Evolutionary conservation across 2,888 invertebrate genomes (phyloP).

Genomic region (Dynastes maya): DNA sequence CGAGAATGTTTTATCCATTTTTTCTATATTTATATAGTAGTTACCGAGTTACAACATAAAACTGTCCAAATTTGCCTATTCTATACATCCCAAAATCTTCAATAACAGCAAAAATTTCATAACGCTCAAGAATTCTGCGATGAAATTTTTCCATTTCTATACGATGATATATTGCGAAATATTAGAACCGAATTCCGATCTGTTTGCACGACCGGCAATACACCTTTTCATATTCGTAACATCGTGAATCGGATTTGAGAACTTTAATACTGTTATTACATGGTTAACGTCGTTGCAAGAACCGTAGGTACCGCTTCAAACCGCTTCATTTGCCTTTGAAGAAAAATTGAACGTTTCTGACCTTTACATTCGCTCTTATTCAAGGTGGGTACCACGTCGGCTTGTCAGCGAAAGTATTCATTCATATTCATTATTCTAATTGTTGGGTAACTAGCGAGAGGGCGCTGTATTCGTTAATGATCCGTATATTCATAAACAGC

Average conservation of each 20-base stretch:
- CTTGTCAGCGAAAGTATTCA: not conserved
- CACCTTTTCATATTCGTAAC: not conserved
- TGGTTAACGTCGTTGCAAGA: not conserved
- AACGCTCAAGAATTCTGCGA: no score
- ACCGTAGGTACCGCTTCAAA: not conserved
- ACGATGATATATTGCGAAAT: no score
- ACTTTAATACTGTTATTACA: not conserved
- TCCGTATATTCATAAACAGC: not conserved
- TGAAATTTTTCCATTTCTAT: no score
- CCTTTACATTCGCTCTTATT: not conserved
- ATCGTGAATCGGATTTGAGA: not conserved
- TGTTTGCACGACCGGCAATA: not conserved
- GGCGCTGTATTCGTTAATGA: not conserved
- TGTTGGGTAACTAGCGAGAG: not conserved
- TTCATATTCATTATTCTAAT: slow-evolving; percentile 12
- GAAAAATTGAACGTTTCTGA: not conserved
- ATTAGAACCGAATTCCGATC: no score
- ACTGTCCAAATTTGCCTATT: no score
- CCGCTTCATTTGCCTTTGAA: not conserved
- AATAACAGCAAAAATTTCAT: no score
- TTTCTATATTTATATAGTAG: no score
- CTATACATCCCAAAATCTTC: no score
- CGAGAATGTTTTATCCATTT: no score
- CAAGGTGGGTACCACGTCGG: not conserved
- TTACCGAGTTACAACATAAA: no score